Base-by-base conservation (phyloP, 1,140 invertebrate species). In the Halesus radiatus region DNA sequence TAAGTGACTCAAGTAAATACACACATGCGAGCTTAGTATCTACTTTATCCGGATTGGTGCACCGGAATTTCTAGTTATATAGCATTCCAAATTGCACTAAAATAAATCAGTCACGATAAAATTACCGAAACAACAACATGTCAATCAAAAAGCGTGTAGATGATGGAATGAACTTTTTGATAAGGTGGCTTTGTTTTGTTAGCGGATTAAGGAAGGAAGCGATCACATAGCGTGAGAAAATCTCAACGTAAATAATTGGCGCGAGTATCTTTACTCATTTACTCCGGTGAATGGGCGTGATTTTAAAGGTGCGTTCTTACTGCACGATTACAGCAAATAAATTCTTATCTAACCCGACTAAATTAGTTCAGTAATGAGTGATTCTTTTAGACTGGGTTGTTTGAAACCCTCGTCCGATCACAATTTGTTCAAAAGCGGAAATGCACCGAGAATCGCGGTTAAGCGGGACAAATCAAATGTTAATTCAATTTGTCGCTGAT, bases 161-260 rank as follows among this genome's bases (percentile, higher is more conserved):
- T 45, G 23, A 64, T 64, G 60, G 4, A 29, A 22, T 64, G n/a
- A 22, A 29, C 60, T 23, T 64, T 64, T 64, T 15, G 60, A 64
- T 16, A 6, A 29, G 0, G 60, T 64, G 60, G 20, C 15, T 16
- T 16, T 26, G 13, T 64, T 64, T 64, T 64, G 23, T 16, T 4
- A 13, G 58, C n/a, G 58, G 18, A 15, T 18, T 26, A 62, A 37
- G 37, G 37, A 10, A 45, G 37, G 37, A 45, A 45, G 37, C 37
- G 37, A 64, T 37, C 45, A 80, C 53, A 75, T 29, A 89, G 85
- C 86, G 86, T 89, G 88, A 88, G 88, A 89, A 89, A 87, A 87
- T 81, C 84, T 85, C 85, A 78, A 83, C 82, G 84, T 84, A 87
- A 86, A 87, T 85, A 85, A 85, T 85, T 83, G 82, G 72, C 72